Percentiles rank a stretch among this genome's conserved stretches.
Evolutionary conservation across 2,888 invertebrate genomes (phyloP).

Genomic region (Perithous albicinctus): DNA sequence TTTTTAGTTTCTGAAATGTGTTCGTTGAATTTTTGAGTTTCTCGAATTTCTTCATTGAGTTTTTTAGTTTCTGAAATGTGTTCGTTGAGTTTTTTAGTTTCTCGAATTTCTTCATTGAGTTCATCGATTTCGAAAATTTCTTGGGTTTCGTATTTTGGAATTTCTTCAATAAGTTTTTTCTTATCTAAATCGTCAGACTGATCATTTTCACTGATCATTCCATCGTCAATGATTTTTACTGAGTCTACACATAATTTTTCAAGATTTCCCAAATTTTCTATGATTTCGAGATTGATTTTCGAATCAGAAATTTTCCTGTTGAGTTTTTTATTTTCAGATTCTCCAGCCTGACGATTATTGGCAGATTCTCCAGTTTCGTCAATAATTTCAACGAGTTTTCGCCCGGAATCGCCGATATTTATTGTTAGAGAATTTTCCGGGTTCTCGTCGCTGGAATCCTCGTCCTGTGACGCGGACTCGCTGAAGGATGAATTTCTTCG

Average conservation of each 20-base stretch:
- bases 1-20: too few species aligned
- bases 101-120: too few species aligned
- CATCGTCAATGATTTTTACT: neutral
- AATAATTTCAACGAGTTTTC: constrained; percentile 42
- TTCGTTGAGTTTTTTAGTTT: too few species aligned
- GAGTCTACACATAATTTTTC: neutral
- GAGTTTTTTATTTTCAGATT: neutral
- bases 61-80: too few species aligned
- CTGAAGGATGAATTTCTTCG: neutral
- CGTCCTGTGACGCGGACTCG: constrained; percentile 17
- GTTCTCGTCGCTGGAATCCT: constrained; percentile 43
- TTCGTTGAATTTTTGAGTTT: too few species aligned
- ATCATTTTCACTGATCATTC: constrained; percentile 61
- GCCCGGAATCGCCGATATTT: neutral
- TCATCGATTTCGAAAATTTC: too few species aligned
- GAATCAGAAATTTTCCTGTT: neutral
- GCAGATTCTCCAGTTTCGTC: neutral
- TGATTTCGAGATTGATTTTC: neutral
- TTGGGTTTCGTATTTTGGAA: too few species aligned
- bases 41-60: too few species aligned
- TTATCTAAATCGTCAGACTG: too few species aligned
- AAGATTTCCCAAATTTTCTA: neutral
- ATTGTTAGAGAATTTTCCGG: neutral
- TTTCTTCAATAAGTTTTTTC: too few species aligned
- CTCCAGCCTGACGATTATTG: neutral